These are phyloP conservation scores for Gorsachius magnificus DNA, from an alignment of 2,797 vertebrate genomes.

Conservation along the genomic window DNA sequence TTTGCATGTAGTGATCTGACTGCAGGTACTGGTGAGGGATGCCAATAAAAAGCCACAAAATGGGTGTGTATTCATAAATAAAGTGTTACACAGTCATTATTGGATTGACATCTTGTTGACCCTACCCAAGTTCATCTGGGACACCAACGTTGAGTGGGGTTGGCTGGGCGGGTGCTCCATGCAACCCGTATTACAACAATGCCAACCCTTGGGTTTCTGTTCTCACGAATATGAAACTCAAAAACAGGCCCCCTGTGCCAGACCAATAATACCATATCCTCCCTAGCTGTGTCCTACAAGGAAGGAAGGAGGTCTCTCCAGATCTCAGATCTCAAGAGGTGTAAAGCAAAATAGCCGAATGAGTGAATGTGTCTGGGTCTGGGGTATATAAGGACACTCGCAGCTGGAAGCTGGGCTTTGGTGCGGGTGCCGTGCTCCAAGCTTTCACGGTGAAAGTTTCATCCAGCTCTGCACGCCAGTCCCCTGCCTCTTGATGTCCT, in stretches of 20 bases:
- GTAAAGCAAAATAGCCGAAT: background rate
- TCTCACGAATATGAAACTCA: rapidly evolving
- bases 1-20: background rate
- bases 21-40: background rate
- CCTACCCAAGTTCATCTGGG: background rate
- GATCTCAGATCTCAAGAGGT: background rate
- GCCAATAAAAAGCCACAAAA: background rate
- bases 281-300: background rate
- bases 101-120: background rate
- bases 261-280: background rate
- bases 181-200: background rate
- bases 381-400: background rate
- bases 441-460: background rate
- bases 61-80: background rate
- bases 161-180: background rate
- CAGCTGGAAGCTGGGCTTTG: background rate
- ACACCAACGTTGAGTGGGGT: rapidly evolving
- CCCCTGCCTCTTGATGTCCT: background rate
- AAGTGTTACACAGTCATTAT: rapidly evolving
- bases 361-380: background rate
- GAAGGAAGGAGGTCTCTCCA: background rate
- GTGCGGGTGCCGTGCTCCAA: background rate
- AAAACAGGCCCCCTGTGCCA: background rate
- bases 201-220: background rate
- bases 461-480: background rate